Conservation (phyloP, 2,113 vertebrate species). For the Podocnemis expansa region DNA sequence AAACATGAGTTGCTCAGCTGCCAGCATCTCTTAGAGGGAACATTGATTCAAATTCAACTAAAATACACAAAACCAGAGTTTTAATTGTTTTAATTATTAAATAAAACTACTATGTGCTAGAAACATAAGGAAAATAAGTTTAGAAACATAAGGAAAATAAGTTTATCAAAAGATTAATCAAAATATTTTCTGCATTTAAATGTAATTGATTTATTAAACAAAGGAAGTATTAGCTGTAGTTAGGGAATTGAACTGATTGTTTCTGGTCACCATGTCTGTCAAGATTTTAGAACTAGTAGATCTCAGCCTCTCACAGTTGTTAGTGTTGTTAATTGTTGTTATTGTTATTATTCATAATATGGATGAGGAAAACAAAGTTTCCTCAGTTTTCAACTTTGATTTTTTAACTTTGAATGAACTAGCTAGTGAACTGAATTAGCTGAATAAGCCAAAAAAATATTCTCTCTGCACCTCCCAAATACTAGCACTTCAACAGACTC, state of each 20-base stretch:
- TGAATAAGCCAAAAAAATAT: neutral
- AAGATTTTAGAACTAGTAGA: neutral
- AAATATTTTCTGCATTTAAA: too few relatives aligned
- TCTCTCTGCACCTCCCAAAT: neutral
- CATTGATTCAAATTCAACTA: neutral
- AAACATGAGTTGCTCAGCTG: too few relatives aligned
- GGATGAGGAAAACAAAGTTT: neutral
- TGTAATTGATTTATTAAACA: too few relatives aligned
- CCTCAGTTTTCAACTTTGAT: neutral
- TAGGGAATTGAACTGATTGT: neutral
- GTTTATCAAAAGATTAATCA: neutral
- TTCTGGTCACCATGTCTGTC: neutral
- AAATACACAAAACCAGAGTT: neutral
- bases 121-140: neutral
- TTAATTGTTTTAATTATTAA: neutral
- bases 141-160: too few relatives aligned
- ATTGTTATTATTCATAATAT: neutral
- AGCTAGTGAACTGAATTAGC: neutral
- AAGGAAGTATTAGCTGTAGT: neutral
- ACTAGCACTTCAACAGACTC: neutral
- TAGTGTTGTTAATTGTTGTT: too few relatives aligned
- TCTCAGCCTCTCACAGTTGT: neutral
- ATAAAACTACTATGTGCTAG: neutral
- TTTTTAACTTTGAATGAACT: neutral
- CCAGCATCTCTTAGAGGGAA: too few relatives aligned